Base-by-base conservation (phyloP, 2,797 vertebrate species). In the Neoniphon sammara region DNA sequence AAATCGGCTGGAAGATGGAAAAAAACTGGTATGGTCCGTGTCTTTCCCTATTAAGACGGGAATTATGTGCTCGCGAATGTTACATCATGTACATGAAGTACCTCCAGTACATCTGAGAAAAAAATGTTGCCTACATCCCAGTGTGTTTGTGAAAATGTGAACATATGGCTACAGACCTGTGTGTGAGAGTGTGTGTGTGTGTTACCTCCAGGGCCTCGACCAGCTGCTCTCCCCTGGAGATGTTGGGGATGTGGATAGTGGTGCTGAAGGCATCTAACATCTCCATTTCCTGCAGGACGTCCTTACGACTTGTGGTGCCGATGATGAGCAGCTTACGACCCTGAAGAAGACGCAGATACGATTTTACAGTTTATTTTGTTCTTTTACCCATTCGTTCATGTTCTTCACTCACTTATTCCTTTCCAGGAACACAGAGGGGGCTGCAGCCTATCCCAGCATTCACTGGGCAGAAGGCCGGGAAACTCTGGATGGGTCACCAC, bases 251-350 rank as follows among this genome's bases (percentile, higher is more conserved):
- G 0, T 97, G 95, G 85, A 98, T 93, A 20, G 95, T 96, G 49
- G 97, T 98, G 93, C 96, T 98, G 92, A 99, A 99, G 25, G 96
- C 95, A 0, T 98, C 94, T 15, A 98, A 80, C 97, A 99, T 99
- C 74, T 96, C 97, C 97, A 99, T 99, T 82, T 98, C 97, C 91
- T 97, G 95, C 36, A 99, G 95, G 65, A 98, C 96, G 0, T 97
- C 97, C 85, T 96, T 97, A 70, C 96, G 95, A 69, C 97, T 98
- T 0, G 97, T 97, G 86, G 97, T 99, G 30, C 96, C 97, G 25
- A 99, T 95, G 92, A 99, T 98, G 30, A 99, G 93, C 5, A 98
- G 94, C 92, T 99, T 99, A 18, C 96, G 96, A 18, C 96, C 95
- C 97, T 98, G 92, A 70, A 34, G 68, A 55, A 78, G 23, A 62